Base-by-base conservation (phyloP, 2,797 vertebrate genomes). In the Anomalospiza imberbis region DNA sequence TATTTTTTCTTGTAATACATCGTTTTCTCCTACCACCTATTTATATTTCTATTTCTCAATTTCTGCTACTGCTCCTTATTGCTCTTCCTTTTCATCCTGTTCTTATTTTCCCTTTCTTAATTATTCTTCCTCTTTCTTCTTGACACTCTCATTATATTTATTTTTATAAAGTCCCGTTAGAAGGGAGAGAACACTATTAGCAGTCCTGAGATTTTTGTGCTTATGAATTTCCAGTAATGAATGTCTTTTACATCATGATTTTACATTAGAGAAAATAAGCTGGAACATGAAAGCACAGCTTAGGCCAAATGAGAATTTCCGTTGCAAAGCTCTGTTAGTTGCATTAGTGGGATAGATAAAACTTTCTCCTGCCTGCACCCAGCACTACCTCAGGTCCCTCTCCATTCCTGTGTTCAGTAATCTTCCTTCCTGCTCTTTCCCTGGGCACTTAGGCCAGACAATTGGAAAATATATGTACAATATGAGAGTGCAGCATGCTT, bases 261-360 rank as follows among this genome's bases (percentile, higher is more conserved):
- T 94, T 91, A 48, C 57, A 62, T 86, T 84, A 88, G 70, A 92
- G 86, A 93, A 88, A 91, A 78, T 86, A 81, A 94, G 32, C 28
- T 78, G 54, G 34, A 82, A 29, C 67, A 60, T 91, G 60, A 94
- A 89, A 92, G 32, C 9, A 34, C 28, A 25, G n/a, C 58, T 84
- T 47, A 90, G 42, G 80, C 40, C 10, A 55, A 66, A 73, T 62
- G 44, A 48, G 91, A 79, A 82, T 73, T 88, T 73, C 8, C 10
- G 12, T 82, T 89, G 82, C n/a, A 87, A 89, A 71, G 17, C 10
- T 42, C 6, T 20, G 14, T 66, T 36, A 17, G 12, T 50, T 89
- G 29, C 10, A 31, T 60, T 75, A 82, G 15, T 16, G 38, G 12
- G 38, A 60, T 6, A 24, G 48, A 50, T 19, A 61, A 17, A 48